Percentiles rank a stretch among this genome's conserved stretches.
These are phyloP conservation scores for Pteronura brasiliensis DNA, from an alignment of 2,113 vertebrate genomes.

Conservation along the genomic window DNA sequence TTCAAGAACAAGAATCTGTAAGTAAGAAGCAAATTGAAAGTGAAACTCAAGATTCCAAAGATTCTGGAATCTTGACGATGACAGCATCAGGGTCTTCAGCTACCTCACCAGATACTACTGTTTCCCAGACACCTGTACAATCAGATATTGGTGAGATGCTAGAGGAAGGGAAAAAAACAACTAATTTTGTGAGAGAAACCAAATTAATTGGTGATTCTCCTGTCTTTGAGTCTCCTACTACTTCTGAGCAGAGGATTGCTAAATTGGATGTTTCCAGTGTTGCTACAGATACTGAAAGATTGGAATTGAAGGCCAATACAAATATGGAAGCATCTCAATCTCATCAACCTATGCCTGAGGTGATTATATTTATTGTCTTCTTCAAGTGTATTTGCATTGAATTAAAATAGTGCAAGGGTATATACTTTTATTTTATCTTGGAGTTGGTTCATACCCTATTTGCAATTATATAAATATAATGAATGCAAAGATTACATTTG, in stretches of 20 bases:
- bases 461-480: not conserved
- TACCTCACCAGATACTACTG: not conserved
- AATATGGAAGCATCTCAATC: conserved; percentile 73
- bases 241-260: conserved; percentile 92
- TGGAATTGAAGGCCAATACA: conserved; percentile 88
- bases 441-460: not conserved
- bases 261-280: conserved; percentile 95
- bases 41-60: conserved; percentile 39
- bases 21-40: conserved; percentile 14
- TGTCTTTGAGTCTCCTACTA: conserved; percentile 70
- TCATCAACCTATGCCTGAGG: conserved; percentile 76
- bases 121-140: conserved; percentile 44
- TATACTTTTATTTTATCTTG: conserved; percentile 5
- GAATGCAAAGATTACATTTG: not conserved
- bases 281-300: conserved; percentile 93
- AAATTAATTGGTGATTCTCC: conserved; percentile 23
- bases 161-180: conserved; percentile 59
- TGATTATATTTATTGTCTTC: conserved; percentile 54
- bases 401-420: not conserved
- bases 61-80: not conserved
- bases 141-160: conserved; percentile 51
- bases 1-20: conserved; percentile 35
- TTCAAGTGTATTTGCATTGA: not conserved
- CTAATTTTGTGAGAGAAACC: conserved; percentile 3
- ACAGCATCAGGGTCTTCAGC: not conserved